phyloP scores from a whole-genome alignment of 2,888 invertebrate genomes.

The Sialis lutaria region DNA sequence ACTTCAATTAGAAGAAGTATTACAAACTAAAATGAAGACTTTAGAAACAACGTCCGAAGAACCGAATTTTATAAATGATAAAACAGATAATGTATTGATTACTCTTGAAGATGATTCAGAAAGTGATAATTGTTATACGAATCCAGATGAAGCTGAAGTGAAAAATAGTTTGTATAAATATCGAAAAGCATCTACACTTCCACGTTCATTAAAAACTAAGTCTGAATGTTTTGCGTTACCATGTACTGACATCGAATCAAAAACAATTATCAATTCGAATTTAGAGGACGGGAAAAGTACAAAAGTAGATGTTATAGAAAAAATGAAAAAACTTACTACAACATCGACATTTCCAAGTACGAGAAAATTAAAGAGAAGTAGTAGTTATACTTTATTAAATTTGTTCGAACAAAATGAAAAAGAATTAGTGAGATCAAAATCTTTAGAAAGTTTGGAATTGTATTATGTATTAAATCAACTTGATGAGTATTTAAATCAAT shows the following conservation, averaged over 20 bases:
- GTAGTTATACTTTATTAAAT: too few relatives aligned
- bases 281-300: too few relatives aligned
- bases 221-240: not conserved
- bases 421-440: too few relatives aligned
- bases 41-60: not conserved
- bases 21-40: constrained; percentile 14
- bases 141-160: not conserved
- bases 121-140: not conserved
- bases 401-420: too few relatives aligned
- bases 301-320: too few relatives aligned
- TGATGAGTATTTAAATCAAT: too few relatives aligned
- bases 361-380: too few relatives aligned
- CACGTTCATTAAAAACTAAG: not conserved
- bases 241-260: too few relatives aligned
- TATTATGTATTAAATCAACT: too few relatives aligned
- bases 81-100: not conserved
- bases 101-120: not conserved
- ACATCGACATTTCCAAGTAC: too few relatives aligned
- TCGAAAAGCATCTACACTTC: not conserved
- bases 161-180: not conserved
- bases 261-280: not conserved
- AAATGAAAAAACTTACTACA: too few relatives aligned
- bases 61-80: not conserved
- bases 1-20: constrained; percentile 20
- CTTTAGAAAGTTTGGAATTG: too few relatives aligned